Evolutionary conservation across 2,888 invertebrate genomes (phyloP).

Genomic region (Xiphydria camelus): DNA sequence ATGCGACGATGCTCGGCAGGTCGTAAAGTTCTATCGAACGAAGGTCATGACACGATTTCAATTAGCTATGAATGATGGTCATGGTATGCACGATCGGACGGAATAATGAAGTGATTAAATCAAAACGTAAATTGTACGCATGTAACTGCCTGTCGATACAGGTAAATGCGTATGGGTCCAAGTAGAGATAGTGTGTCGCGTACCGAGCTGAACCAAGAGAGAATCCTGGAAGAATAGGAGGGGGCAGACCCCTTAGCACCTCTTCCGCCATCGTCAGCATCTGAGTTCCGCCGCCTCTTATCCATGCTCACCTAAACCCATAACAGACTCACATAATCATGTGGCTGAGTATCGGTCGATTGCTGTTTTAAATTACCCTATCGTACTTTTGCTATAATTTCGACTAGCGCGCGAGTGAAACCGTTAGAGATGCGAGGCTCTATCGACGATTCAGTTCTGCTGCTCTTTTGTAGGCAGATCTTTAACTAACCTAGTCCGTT

Average conservation of each 20-base stretch:
- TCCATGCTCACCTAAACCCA: conserved; percentile 57
- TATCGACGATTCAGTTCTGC: too few species aligned
- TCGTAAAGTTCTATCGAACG: too few species aligned
- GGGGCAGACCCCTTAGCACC: conserved; percentile 49
- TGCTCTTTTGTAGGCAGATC: too few species aligned
- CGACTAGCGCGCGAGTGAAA: too few species aligned
- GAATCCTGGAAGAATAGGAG: conserved; percentile 55
- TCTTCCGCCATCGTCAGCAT: conserved; percentile 50
- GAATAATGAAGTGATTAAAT: conserved; percentile 29
- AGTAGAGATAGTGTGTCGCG: conserved; percentile 55
- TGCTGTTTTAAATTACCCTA: neutral
- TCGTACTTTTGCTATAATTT: too few species aligned
- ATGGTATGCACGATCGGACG: too few species aligned
- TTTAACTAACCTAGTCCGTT: too few species aligned
- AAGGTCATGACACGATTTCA: too few species aligned
- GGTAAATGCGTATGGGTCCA: conserved; percentile 55
- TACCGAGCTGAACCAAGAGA: conserved; percentile 58
- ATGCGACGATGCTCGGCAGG: too few species aligned
- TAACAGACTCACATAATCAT: conserved; percentile 52
- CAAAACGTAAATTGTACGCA: conserved; percentile 21
- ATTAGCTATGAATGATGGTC: too few species aligned
- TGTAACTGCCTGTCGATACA: conserved; percentile 31
- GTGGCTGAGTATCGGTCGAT: conserved; percentile 11
- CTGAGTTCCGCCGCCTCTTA: conserved; percentile 53
- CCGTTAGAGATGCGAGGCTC: too few species aligned